Evolutionary conservation across 35 echinoderm and acorn worm species (phyloP).

Genomic region (Chiridota heheva): DNA sequence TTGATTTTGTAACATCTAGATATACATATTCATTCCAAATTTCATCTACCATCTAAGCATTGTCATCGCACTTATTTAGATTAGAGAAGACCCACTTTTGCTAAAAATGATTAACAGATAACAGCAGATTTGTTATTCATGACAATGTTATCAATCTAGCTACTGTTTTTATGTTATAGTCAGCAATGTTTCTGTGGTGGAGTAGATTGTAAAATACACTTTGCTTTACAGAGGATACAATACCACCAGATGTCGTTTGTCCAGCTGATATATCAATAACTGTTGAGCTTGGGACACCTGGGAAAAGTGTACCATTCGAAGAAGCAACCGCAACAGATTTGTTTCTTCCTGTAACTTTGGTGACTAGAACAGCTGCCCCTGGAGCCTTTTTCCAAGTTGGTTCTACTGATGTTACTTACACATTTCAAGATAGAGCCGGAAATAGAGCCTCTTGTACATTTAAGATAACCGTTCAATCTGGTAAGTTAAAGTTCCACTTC

Average conservation of each 20-base stretch:
- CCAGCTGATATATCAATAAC: constrained; percentile 4
- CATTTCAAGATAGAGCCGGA: constrained; percentile 10
- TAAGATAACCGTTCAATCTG: constrained; percentile 33
- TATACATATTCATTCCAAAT: too few relatives aligned
- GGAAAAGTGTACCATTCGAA: constrained; percentile 15
- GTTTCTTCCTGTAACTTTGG: constrained; percentile 11
- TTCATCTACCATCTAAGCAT: too few relatives aligned
- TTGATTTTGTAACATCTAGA: too few relatives aligned
- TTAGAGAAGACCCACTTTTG: too few relatives aligned
- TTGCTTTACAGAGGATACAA: constrained; percentile 65
- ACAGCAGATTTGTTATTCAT: too few relatives aligned
- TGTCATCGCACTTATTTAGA: too few relatives aligned
- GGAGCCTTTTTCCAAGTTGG: constrained; percentile 26
- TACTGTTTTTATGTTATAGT: too few relatives aligned
- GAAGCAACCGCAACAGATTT: constrained; percentile 32
- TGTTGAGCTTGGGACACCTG: constrained; percentile 32
- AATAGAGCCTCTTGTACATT: constrained; percentile 43
- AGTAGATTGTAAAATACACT: too few relatives aligned
- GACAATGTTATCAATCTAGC: too few relatives aligned
- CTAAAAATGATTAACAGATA: too few relatives aligned
- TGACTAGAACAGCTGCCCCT: background rate
- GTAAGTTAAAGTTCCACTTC: too few relatives aligned
- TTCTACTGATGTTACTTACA: constrained; percentile 31
- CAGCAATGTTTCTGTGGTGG: too few relatives aligned
- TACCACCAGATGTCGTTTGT: constrained; percentile 42